A percentile compares a stretch with the other conserved stretches of the same genome.
These are phyloP conservation scores for Standfussiana lucernea DNA, from an alignment of 2,888 invertebrate genomes.

Conservation along the genomic window DNA sequence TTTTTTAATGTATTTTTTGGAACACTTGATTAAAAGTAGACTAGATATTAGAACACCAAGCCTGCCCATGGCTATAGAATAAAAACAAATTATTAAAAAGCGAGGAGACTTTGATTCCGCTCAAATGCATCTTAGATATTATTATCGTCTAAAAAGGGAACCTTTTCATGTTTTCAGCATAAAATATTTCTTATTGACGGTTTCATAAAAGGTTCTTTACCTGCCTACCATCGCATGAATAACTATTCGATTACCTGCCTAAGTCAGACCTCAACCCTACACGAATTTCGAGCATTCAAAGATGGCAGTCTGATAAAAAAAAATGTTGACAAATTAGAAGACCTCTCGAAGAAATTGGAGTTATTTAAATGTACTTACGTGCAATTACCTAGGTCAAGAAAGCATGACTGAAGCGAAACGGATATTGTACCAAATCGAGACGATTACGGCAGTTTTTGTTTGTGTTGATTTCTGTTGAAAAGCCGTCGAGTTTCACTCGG, in stretches of 20 bases:
- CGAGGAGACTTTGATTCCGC: constrained; percentile 10
- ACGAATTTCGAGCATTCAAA: constrained; percentile 10
- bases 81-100: constrained; percentile 12
- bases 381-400: constrained; percentile 74
- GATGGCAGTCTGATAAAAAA: background rate
- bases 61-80: constrained; percentile 40
- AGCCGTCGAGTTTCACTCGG: constrained; percentile 61
- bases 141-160: constrained; percentile 6
- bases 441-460: constrained; percentile 67
- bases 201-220: constrained; percentile 46
- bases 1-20: constrained; percentile 70
- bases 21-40: constrained; percentile 63
- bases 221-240: constrained; percentile 44
- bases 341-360: constrained; percentile 13
- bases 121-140: constrained; percentile 32
- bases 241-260: constrained; percentile 44
- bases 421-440: constrained; percentile 63
- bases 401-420: constrained; percentile 71
- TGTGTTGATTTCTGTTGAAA: constrained; percentile 56
- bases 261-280: constrained; percentile 14
- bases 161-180: constrained; percentile 33
- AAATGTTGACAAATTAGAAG: constrained; percentile 2
- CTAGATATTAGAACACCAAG: constrained; percentile 55
- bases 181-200: constrained; percentile 39
- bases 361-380: constrained; percentile 31